Evolutionary conservation across 1,140 invertebrate species (phyloP).

Genomic region (Drosophila eugracilis): DNA sequence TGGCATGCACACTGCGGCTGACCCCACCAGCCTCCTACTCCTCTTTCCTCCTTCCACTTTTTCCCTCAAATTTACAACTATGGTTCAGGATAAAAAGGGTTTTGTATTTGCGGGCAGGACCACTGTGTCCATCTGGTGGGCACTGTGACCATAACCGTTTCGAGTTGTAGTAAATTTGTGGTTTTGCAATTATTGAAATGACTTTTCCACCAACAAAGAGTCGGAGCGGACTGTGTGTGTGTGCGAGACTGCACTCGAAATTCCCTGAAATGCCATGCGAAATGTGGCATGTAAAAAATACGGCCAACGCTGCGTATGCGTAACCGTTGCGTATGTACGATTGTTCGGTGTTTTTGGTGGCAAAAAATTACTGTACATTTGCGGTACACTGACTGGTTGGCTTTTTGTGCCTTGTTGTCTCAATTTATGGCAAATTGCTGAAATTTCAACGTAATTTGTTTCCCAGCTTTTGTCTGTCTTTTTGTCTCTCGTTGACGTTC

Average conservation of each 20-base stretch:
- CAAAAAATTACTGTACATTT: constrained; percentile 81
- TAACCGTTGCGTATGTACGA: constrained; percentile 43
- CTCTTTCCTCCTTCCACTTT: background rate
- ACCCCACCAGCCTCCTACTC: background rate
- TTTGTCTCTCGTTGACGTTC: constrained; percentile 15
- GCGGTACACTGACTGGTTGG: constrained; percentile 69
- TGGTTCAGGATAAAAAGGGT: constrained; percentile 40
- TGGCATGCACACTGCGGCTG: constrained; percentile 71
- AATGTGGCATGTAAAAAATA: constrained; percentile 11
- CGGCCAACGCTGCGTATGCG: constrained; percentile 64
- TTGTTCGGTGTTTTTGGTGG: constrained; percentile 54
- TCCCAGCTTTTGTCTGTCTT: constrained; percentile 26
- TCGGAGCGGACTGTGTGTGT: constrained; percentile 1
- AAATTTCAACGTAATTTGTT: constrained; percentile 79
- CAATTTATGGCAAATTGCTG: constrained; percentile 83
- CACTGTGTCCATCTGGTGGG: constrained; percentile 49
- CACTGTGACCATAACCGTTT: constrained; percentile 64
- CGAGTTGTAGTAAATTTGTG: constrained; percentile 84
- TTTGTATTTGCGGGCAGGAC: constrained; percentile 70
- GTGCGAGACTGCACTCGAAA: constrained; percentile 56
- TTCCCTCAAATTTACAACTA: constrained; percentile 70
- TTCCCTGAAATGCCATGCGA: constrained; percentile 47
- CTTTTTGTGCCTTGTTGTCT: constrained; percentile 82
- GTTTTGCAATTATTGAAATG: constrained; percentile 85
- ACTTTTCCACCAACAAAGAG: constrained; percentile 58